Evolutionary conservation across 2,797 vertebrate genomes (phyloP).

Genomic region (Clarias platycephalus): DNA sequence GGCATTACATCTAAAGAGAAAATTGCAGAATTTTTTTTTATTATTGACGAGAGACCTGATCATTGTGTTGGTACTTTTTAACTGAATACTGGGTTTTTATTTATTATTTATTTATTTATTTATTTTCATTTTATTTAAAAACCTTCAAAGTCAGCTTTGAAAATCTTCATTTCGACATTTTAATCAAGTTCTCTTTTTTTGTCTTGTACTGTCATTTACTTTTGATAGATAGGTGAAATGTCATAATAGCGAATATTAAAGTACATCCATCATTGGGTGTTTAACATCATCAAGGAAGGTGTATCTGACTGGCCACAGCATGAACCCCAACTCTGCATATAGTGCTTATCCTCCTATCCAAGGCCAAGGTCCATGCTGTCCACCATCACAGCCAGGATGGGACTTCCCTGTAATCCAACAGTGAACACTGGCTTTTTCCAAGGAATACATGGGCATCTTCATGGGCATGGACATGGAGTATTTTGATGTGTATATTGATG

Average conservation of each 20-base stretch:
- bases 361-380: not conserved
- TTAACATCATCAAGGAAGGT: not conserved
- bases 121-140: too few relatives aligned
- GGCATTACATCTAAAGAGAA: not conserved
- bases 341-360: not conserved
- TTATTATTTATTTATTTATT: not conserved
- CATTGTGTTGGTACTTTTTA: too few relatives aligned
- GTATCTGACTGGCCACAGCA: not conserved
- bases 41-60: too few relatives aligned
- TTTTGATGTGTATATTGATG: too few relatives aligned
- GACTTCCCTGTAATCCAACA: not conserved
- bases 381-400: not conserved
- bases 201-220: not conserved
- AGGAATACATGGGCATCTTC: not conserved
- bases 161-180: not conserved
- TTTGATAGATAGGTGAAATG: not conserved
- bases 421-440: slow-evolving; percentile 3
- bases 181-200: not conserved
- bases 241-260: not conserved
- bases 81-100: not conserved
- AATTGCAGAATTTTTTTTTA: not conserved
- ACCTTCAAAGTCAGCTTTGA: too few relatives aligned
- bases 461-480: not conserved
- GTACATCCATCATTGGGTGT: not conserved
- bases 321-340: slow-evolving; percentile 13